Conservation (phyloP, 2,888 invertebrate species). For the Elegia similella region DNA sequence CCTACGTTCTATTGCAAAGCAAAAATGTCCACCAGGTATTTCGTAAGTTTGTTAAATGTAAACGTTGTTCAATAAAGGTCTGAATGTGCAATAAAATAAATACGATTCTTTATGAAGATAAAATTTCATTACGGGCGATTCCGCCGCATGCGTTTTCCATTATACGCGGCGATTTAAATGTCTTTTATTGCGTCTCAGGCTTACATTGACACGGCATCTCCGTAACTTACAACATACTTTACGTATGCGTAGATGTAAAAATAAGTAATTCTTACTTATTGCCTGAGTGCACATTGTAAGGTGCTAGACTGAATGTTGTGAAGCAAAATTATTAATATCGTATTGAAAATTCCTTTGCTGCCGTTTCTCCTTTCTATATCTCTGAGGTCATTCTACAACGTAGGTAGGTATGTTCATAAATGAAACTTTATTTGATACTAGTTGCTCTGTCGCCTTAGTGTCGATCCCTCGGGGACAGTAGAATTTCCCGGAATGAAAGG, state of each 20-base stretch:
- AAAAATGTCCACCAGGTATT: conserved; percentile 11
- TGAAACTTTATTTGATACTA: too few relatives aligned
- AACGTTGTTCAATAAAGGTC: conserved; percentile 9
- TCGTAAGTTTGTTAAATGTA: conserved; percentile 11
- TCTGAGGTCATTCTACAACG: not conserved
- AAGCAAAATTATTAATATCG: not conserved
- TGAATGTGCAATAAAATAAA: conserved; percentile 17
- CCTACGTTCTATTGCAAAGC: conserved; percentile 3
- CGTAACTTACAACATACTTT: conserved; percentile 32
- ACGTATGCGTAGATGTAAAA: conserved; percentile 8
- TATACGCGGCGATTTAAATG: conserved; percentile 34
- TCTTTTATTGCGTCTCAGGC: conserved; percentile 34
- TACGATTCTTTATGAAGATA: conserved; percentile 19
- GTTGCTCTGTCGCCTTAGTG: too few relatives aligned
- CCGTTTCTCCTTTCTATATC: not conserved
- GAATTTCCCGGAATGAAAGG: too few relatives aligned
- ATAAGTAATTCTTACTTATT: conserved; percentile 6
- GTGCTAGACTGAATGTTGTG: not conserved
- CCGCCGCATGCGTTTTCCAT: conserved; percentile 29
- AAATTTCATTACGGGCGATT: conserved; percentile 32
- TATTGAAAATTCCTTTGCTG: not conserved
- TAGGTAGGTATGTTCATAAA: too few relatives aligned
- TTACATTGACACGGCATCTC: conserved; percentile 36
- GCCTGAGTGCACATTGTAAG: not conserved
- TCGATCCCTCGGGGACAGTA: too few relatives aligned